Evolutionary conservation across 2,888 invertebrate species (phyloP).

Genomic region (Perizoma affinitatum): DNA sequence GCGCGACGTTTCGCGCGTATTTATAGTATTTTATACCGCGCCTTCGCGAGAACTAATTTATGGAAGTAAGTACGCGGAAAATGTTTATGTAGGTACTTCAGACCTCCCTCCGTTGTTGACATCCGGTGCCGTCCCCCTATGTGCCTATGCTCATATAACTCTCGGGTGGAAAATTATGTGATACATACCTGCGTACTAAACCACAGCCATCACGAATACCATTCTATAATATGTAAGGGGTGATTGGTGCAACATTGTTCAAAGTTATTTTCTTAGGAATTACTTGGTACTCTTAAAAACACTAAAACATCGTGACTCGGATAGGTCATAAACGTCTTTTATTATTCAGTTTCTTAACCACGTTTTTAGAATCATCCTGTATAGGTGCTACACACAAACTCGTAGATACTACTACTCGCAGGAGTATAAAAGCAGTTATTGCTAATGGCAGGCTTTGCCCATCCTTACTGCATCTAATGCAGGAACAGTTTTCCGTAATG

Average conservation of each 20-base stretch:
- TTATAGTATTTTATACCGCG: conserved; percentile 81
- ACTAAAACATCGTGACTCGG: too few species aligned
- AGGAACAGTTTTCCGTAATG: conserved; percentile 35
- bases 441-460: conserved; percentile 33
- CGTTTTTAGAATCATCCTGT: not conserved
- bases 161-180: conserved; percentile 47
- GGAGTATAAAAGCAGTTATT: conserved; percentile 32
- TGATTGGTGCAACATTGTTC: too few species aligned
- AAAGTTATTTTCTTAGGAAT: too few species aligned
- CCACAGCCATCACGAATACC: conserved; percentile 26
- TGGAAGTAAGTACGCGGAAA: conserved; percentile 83
- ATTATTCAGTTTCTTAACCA: too few species aligned
- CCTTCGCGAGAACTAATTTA: conserved; percentile 82
- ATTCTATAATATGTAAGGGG: not conserved
- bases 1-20: conserved; percentile 74
- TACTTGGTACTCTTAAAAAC: too few species aligned
- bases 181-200: conserved; percentile 31
- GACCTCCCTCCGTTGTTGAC: conserved; percentile 70
- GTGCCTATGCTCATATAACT: conserved; percentile 45
- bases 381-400: conserved; percentile 13
- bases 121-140: conserved; percentile 67
- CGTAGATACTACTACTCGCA: not conserved
- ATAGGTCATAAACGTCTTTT: too few species aligned
- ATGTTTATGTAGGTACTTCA: conserved; percentile 76
- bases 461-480: conserved; percentile 33